phyloP scores from a whole-genome alignment of 2,113 vertebrate species.

The Mobula birostris region DNA sequence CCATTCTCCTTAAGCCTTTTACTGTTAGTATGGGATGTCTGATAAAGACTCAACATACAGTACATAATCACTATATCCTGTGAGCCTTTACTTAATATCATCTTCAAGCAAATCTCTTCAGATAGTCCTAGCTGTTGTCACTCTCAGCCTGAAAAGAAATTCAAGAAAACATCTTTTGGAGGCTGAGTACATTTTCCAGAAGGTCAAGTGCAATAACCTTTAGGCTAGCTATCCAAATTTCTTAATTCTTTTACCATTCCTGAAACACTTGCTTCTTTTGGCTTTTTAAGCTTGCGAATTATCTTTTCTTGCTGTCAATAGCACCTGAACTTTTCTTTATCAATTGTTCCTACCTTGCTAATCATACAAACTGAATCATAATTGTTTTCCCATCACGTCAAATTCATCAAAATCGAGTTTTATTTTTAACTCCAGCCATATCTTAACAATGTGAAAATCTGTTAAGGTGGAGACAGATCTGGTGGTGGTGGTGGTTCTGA shows the following conservation, averaged over 20 bases:
- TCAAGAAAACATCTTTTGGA: neutral
- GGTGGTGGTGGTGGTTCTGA: too few relatives aligned
- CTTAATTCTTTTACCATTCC: neutral
- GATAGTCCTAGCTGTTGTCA: neutral
- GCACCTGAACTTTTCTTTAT: neutral
- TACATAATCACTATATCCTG: neutral
- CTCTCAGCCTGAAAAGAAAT: conserved; percentile 15
- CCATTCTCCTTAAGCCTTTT: neutral
- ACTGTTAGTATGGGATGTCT: conserved; percentile 10
- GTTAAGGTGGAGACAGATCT: too few relatives aligned
- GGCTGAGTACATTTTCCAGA: neutral
- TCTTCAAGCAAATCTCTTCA: neutral
- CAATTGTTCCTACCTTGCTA: neutral
- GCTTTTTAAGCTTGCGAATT: neutral
- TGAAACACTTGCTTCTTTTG: neutral
- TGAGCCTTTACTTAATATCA: conserved; percentile 16
- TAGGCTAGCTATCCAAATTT: neutral
- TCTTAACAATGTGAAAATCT: neutral
- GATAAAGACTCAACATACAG: neutral
- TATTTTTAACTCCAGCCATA: conserved; percentile 14
- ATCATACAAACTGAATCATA: neutral
- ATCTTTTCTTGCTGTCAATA: neutral
- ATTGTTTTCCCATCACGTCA: neutral
- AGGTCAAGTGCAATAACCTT: neutral
- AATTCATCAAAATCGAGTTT: neutral